Evolutionary conservation across 2,888 invertebrate species (phyloP), one percentile per base, ranked within the genome.

Genomic region (Chesias legatella): DNA sequence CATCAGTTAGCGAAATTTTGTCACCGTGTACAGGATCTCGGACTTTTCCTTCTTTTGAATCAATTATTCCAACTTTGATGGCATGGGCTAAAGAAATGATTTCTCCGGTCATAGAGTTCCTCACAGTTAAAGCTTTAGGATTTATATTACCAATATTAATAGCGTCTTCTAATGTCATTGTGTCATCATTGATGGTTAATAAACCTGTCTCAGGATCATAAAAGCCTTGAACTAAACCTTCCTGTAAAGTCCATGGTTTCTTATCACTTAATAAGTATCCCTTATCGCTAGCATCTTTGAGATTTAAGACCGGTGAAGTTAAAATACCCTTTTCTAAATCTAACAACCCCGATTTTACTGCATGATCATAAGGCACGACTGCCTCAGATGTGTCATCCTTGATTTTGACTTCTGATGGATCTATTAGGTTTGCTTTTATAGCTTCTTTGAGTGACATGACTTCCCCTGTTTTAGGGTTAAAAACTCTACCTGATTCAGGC

Each of bases 1-100:
- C 97, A 67, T 97, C 96, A 24, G 92, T 92, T 5, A 98, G 86
- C 20, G 94, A 92, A 45, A 97, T 90, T 72, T 93, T 92, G 23
- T 92, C 90, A 21, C 94, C 94, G 25, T 91, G 92, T 28, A 91
- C 79, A 0, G 94, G 95, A 82, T 96, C 95, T 30, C 91, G 89
- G 11, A 94, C 93, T 61, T 91, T 92, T n/a, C 97, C 97, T 59
- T 90, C 91, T 48, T 93, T 90, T 0, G 95, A 92, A 76, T 96
- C 94, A 44, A 96, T 91, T 34, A 95, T 90, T 10, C 94, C 94
- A 34, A 89, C 82, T 51, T 91, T 90, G 11, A 96, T 95, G 3
- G 96, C 95, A 63, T 96, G 95, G 5, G 90, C 90, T 8, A 97
- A 79, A 0, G 95, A 91, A 44, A 97, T 92, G 6, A 96, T 93